Conservation (phyloP, 2,113 vertebrate species). For the Ifrita kowaldi region DNA sequence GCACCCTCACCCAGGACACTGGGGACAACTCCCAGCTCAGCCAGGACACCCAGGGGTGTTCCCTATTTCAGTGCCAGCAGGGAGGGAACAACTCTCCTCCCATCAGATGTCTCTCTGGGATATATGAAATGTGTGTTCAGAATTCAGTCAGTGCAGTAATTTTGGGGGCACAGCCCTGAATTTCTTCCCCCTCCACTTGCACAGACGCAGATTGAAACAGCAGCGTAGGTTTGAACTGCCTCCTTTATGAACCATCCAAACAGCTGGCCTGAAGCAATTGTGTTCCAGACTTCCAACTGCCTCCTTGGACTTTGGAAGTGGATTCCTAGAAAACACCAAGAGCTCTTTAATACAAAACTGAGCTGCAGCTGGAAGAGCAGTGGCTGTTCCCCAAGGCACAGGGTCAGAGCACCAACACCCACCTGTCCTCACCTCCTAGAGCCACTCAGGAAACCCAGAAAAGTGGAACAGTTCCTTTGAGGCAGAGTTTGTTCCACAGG, state of each 20-base stretch:
- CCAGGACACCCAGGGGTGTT: background rate
- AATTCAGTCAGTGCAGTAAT: background rate
- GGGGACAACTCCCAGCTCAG: background rate
- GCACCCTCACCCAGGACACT: background rate
- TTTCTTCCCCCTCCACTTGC: background rate
- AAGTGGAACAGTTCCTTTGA: background rate
- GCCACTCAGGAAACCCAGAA: background rate
- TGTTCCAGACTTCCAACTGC: background rate
- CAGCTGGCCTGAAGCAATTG: background rate
- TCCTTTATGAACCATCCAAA: background rate
- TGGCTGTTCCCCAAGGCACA: background rate
- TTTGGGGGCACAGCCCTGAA: background rate
- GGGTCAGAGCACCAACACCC: background rate
- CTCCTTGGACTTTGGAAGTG: fast-evolving
- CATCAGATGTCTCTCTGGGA: fast-evolving
- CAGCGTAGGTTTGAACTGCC: fast-evolving
- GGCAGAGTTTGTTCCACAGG: background rate
- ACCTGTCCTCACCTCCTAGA: background rate
- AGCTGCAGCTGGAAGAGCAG: background rate
- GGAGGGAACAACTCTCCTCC: background rate
- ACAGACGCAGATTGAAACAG: background rate
- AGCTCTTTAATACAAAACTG: fast-evolving
- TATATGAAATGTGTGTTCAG: fast-evolving
- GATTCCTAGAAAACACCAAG: background rate
- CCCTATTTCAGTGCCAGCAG: background rate